These are phyloP conservation scores for Flexamia atlantica DNA, from an alignment of 2,888 invertebrate species.

Conservation along the genomic window DNA sequence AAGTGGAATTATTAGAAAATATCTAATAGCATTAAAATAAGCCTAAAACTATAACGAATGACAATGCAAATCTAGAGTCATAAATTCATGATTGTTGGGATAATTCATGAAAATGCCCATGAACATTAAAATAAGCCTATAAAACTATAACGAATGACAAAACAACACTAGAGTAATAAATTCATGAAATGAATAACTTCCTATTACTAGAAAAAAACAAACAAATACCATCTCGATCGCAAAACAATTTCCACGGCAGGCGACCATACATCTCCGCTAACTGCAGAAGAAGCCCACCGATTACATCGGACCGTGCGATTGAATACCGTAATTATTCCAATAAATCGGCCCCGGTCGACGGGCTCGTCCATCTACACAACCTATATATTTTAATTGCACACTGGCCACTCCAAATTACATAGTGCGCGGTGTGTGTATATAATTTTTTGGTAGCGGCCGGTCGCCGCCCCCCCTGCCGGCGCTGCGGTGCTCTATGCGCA, in stretches of 20 bases:
- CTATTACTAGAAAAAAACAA: not conserved
- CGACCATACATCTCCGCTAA: not conserved
- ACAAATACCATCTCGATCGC: not conserved
- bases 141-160: too few species aligned
- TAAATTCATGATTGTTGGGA: too few species aligned
- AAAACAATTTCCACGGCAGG: not conserved
- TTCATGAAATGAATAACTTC: not conserved
- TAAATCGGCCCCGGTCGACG: conserved; percentile 53
- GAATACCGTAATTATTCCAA: conserved; percentile 60
- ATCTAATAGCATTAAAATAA: too few species aligned
- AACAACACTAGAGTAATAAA: too few species aligned
- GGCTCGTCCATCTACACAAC: conserved; percentile 44
- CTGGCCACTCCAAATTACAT: conserved; percentile 59
- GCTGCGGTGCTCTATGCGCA: conserved; percentile 33
- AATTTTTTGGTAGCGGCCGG: conserved; percentile 61
- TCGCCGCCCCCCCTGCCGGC: conserved; percentile 45
- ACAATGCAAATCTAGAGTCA: too few species aligned
- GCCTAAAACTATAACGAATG: too few species aligned
- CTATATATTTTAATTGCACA: conserved; percentile 64
- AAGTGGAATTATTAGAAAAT: too few species aligned
- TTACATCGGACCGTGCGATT: conserved; percentile 48
- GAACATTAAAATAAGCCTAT: too few species aligned
- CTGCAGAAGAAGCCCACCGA: conserved; percentile 9
- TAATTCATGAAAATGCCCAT: too few species aligned
- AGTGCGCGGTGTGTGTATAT: conserved; percentile 57